These are phyloP conservation scores for Martes flavigula DNA, from an alignment of 2,797 vertebrate genomes.

Conservation along the genomic window DNA sequence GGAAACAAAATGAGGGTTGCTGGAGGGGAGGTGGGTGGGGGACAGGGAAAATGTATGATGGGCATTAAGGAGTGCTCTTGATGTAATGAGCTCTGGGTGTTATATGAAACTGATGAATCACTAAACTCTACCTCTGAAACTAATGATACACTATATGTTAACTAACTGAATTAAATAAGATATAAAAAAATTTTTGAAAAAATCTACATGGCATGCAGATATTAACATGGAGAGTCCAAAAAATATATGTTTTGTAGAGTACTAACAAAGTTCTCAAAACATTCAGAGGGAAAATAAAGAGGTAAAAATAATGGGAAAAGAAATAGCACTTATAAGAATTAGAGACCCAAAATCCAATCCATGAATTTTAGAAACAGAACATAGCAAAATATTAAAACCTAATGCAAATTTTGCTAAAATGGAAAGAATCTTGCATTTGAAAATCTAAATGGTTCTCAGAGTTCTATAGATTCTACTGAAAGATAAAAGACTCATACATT, in stretches of 20 bases:
- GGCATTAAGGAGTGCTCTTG: too few relatives aligned
- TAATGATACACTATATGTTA: not conserved
- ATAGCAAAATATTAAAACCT: not conserved
- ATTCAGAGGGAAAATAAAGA: not conserved
- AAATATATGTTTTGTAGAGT: not conserved
- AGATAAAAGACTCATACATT: not conserved
- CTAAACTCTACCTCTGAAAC: too few relatives aligned
- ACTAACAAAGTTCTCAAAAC: not conserved
- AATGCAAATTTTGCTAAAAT: not conserved
- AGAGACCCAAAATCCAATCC: not conserved
- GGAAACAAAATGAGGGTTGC: too few relatives aligned
- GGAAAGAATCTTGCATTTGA: not conserved
- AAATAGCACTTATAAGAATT: not conserved
- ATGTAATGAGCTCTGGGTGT: too few relatives aligned
- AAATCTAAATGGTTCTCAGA: not conserved
- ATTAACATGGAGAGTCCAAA: not conserved
- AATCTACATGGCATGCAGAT: not conserved
- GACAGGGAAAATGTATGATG: too few relatives aligned
- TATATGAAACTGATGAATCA: too few relatives aligned
- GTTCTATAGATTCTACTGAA: not conserved
- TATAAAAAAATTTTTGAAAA: not conserved
- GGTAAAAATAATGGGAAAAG: not conserved
- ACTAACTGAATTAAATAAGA: not conserved
- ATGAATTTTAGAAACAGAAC: not conserved
- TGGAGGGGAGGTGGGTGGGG: too few relatives aligned